Evolutionary conservation across 1,140 invertebrate genomes (phyloP).

Genomic region (Hesperophylax magnus): DNA sequence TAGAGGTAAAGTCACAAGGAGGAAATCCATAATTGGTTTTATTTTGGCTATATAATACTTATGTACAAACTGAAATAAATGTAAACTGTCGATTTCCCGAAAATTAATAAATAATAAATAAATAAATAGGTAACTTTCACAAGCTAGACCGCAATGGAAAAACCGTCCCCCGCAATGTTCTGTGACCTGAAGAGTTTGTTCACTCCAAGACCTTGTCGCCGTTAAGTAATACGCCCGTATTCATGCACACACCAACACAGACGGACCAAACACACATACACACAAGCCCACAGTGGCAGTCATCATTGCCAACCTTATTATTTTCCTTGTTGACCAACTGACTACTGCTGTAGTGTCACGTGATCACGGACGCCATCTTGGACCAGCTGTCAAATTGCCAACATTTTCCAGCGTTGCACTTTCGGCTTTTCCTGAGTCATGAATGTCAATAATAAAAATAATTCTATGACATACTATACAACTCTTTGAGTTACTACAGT

Average conservation of each 20-base stretch:
- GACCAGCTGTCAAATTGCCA: not conserved
- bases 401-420: not conserved
- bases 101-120: no score
- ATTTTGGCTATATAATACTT: no score
- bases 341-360: not conserved
- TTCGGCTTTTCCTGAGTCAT: conserved; percentile 1
- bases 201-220: conserved; percentile 29
- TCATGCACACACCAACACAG: conserved; percentile 5
- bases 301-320: not conserved
- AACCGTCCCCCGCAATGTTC: conserved; percentile 3
- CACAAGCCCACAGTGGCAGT: no score
- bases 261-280: no score
- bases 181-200: conserved; percentile 26
- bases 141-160: not conserved
- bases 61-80: no score
- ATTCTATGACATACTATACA: no score
- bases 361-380: conserved; percentile 4
- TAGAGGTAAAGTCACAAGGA: no score
- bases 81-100: no score
- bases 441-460: not conserved
- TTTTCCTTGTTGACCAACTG: conserved; percentile 25
- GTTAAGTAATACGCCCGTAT: conserved; percentile 24
- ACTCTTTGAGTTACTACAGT: no score
- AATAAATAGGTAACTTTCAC: no score
- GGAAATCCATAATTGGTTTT: no score